phyloP scores from a whole-genome alignment of 2,113 vertebrate species.

The Leuciscus idus region DNA sequence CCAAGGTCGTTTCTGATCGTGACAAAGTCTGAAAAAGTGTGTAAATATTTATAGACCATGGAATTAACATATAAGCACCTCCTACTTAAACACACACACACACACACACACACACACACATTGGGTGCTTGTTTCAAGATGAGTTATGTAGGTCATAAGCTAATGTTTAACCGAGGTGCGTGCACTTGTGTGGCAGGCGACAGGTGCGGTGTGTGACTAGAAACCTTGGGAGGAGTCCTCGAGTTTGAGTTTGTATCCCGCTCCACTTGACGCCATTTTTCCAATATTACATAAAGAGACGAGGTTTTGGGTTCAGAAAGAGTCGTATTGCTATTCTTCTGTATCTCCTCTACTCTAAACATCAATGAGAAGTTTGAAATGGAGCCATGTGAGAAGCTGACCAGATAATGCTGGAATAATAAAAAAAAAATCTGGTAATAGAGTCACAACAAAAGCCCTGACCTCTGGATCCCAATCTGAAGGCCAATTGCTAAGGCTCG shows the following conservation, averaged over 20 bases:
- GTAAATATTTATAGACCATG: conserved; percentile 14
- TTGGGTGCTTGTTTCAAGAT: conserved; percentile 30
- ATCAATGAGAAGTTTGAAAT: background rate
- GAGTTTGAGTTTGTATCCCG: background rate
- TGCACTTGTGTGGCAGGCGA: conserved; percentile 24
- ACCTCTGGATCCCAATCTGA: background rate
- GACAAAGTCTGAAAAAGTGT: conserved; percentile 15
- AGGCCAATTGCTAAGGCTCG: background rate
- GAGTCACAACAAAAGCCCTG: conserved; percentile 6
- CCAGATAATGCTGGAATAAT: background rate
- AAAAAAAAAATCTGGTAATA: background rate
- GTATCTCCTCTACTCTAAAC: background rate
- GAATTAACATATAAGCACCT: conserved; percentile 1
- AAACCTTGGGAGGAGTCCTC: conserved; percentile 42
- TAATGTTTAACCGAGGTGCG: conserved; percentile 54
- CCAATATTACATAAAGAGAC: conserved; percentile 7
- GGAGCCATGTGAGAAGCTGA: background rate
- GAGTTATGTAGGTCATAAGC: conserved; percentile 56
- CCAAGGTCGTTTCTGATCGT: background rate
- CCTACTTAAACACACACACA: conserved; percentile 28
- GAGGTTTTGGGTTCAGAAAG: background rate
- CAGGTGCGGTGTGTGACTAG: conserved; percentile 50
- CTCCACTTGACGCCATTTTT: background rate
- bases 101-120: conserved; percentile 36
- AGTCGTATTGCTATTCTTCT: background rate